Evolutionary conservation across 2,888 invertebrate species (phyloP).

Genomic region (Polietes domitor): DNA sequence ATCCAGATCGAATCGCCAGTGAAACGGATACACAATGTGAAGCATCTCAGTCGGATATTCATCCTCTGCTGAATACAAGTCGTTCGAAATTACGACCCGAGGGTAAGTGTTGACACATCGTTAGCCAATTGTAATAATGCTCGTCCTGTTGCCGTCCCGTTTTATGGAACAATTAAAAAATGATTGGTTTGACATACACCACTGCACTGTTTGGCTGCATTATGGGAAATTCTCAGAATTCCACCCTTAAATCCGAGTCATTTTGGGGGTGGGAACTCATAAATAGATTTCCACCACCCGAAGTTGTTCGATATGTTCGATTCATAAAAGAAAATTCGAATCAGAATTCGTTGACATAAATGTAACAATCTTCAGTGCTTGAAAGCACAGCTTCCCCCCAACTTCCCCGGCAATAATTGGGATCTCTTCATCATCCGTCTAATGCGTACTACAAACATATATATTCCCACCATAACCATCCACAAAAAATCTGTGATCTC

Average conservation of each 20-base stretch:
- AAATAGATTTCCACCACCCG: not conserved
- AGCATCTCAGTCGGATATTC: not conserved
- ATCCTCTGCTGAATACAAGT: not conserved
- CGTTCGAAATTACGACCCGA: slow-evolving; percentile 16
- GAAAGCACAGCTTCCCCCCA: too few relatives aligned
- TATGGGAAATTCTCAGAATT: not conserved
- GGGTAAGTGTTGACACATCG: slow-evolving; percentile 43
- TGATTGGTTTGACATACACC: slow-evolving; percentile 23
- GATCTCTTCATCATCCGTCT: too few relatives aligned
- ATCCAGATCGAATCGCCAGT: not conserved
- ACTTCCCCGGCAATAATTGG: too few relatives aligned
- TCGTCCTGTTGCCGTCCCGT: not conserved
- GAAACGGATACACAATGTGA: slow-evolving; percentile 26
- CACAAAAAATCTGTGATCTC: too few relatives aligned
- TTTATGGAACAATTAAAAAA: slow-evolving; percentile 20
- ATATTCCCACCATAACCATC: too few relatives aligned
- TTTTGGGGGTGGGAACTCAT: slow-evolving; percentile 32
- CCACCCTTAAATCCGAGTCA: slow-evolving; percentile 47
- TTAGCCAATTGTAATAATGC: slow-evolving; percentile 40
- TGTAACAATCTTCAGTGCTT: too few relatives aligned
- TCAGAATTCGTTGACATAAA: not conserved
- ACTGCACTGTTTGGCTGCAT: not conserved
- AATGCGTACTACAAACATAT: too few relatives aligned
- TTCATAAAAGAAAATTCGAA: not conserved
- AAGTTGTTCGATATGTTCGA: not conserved